phyloP scores from a whole-genome alignment of 2,113 vertebrate species.

The Carassius carassius region DNA sequence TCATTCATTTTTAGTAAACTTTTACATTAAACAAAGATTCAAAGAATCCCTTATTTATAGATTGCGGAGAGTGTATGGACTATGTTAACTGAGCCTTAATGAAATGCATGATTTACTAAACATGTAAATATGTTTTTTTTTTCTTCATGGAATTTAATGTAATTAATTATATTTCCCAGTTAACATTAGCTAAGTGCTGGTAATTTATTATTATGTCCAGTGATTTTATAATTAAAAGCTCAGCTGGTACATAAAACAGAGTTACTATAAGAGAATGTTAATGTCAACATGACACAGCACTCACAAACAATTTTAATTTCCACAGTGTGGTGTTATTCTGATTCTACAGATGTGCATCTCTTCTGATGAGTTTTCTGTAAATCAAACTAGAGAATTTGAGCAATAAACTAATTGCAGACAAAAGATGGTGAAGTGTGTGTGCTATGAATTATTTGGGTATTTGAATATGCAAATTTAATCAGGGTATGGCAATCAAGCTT shows the following conservation, averaged over 20 bases:
- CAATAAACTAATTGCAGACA: background rate
- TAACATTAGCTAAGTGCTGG: slow-evolving; percentile 49
- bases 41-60: background rate
- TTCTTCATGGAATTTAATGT: slow-evolving; percentile 37
- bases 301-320: no score
- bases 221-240: slow-evolving; percentile 52
- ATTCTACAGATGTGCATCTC: no score
- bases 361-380: background rate
- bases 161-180: slow-evolving; percentile 55
- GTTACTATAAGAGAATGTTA: slow-evolving; percentile 28
- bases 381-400: slow-evolving; percentile 21
- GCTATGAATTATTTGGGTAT: slow-evolving; percentile 1
- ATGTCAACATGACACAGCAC: background rate
- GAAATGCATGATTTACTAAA: background rate
- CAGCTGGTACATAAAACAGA: slow-evolving; percentile 42
- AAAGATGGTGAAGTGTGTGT: background rate
- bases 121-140: background rate
- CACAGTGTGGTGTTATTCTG: background rate
- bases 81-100: background rate
- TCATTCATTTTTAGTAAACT: background rate
- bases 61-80: background rate
- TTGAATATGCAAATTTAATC: slow-evolving; percentile 20
- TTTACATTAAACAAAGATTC: background rate
- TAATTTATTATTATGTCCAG: slow-evolving; percentile 48
- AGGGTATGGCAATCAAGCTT: background rate